A percentile compares a stretch with the other conserved stretches of the same genome.
phyloP scores from a whole-genome alignment of 2,888 invertebrate genomes.

The Helobdella robusta region DNA sequence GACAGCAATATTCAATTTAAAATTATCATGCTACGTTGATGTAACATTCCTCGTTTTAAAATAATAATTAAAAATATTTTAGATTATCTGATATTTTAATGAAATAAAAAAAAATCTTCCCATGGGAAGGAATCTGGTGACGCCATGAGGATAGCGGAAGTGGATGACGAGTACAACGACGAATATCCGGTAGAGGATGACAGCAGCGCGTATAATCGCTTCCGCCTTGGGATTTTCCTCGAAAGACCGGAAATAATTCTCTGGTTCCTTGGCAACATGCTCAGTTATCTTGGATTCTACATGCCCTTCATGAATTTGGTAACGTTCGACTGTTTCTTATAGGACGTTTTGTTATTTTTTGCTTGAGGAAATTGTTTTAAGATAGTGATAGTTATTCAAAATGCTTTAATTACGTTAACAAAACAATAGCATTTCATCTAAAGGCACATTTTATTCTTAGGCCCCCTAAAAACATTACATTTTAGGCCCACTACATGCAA shows the following conservation, averaged over 20 bases:
- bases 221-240: too few species aligned
- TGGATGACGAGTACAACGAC: slow-evolving; percentile 19
- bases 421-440: not conserved
- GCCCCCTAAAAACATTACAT: too few species aligned
- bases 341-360: not conserved
- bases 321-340: slow-evolving; percentile 4
- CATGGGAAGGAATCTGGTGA: too few species aligned
- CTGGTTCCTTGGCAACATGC: slow-evolving; percentile 39
- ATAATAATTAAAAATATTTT: too few species aligned
- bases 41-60: too few species aligned
- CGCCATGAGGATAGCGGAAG: slow-evolving; percentile 14
- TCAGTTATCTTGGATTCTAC: slow-evolving; percentile 39
- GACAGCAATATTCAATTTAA: too few species aligned
- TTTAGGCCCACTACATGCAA: slow-evolving; percentile 39
- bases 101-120: too few species aligned
- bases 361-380: not conserved
- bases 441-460: not conserved
- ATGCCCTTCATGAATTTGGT: slow-evolving; percentile 40
- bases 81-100: too few species aligned
- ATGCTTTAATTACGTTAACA: not conserved
- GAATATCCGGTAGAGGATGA: slow-evolving; percentile 14
- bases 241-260: slow-evolving; percentile 37
- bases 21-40: too few species aligned
- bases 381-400: not conserved
- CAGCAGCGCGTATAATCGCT: too few species aligned